phyloP scores from a whole-genome alignment of 2,888 invertebrate species.

The Magallana nippona region DNA sequence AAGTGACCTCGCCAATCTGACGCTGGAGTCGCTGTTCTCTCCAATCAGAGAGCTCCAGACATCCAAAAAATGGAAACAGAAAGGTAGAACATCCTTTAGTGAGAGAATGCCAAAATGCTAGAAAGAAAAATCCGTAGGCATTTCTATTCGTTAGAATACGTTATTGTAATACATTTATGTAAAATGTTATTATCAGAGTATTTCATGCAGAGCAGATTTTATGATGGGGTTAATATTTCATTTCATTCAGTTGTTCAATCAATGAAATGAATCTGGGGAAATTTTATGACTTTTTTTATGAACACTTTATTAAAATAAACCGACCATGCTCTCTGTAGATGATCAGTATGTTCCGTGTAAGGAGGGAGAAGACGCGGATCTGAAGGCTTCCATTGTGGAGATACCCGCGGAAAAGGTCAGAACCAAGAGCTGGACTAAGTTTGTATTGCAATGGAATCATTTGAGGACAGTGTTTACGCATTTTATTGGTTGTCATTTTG shows the following conservation, averaged over 20 bases:
- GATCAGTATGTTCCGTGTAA: constrained; percentile 67
- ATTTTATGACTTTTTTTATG: not conserved
- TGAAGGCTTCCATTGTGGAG: constrained; percentile 63
- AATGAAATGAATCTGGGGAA: not conserved
- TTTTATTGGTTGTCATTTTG: not conserved
- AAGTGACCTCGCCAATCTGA: constrained; percentile 82
- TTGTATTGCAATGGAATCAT: not conserved
- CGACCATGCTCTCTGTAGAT: constrained; percentile 57
- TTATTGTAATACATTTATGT: too few species aligned
- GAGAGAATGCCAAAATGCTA: not conserved
- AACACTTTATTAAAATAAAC: not conserved
- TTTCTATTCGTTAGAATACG: too few species aligned
- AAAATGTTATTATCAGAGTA: too few species aligned
- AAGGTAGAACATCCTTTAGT: constrained; percentile 37
- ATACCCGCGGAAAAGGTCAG: constrained; percentile 69
- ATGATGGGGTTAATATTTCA: too few species aligned
- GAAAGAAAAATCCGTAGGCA: too few species aligned
- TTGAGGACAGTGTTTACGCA: not conserved
- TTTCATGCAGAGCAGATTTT: too few species aligned
- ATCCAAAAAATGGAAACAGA: constrained; percentile 68
- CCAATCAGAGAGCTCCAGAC: constrained; percentile 82
- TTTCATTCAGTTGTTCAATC: too few species aligned
- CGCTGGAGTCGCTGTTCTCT: constrained; percentile 80
- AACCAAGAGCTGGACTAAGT: not conserved
- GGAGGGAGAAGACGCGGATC: constrained; percentile 55